A percentile compares a stretch with the other conserved stretches of the same genome.
These are phyloP conservation scores for Gulo gulo DNA, from an alignment of 2,113 vertebrate species.

Conservation along the genomic window DNA sequence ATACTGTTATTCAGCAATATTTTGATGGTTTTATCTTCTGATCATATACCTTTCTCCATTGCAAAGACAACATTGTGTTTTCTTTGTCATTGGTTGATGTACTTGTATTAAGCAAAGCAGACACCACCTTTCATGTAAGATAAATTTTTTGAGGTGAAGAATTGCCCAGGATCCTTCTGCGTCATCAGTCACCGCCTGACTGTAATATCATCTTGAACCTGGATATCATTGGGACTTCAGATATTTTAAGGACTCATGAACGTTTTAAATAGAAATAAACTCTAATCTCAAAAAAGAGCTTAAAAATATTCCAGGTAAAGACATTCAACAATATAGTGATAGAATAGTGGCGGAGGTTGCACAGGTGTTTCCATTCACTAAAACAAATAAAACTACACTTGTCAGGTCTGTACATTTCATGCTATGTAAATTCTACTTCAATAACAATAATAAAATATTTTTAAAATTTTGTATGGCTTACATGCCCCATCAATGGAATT, in stretches of 20 bases:
- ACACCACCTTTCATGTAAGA: not conserved
- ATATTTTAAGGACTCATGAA: not conserved
- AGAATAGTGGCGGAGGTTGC: not conserved
- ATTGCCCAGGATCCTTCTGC: not conserved
- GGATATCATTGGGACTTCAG: not conserved
- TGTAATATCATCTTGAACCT: not conserved
- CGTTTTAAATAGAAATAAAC: not conserved
- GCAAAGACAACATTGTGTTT: not conserved
- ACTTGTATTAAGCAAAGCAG: not conserved
- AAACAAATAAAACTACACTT: not conserved
- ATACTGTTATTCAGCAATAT: not conserved
- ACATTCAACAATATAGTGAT: not conserved
- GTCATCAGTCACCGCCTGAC: not conserved
- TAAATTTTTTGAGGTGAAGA: not conserved
- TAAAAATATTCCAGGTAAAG: not conserved
- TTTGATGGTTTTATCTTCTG: not conserved
- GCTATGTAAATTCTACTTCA: not conserved
- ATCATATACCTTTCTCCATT: not conserved
- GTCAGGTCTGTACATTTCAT: not conserved
- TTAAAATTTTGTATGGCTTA: not conserved
- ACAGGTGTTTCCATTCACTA: not conserved
- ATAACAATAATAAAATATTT: not conserved
- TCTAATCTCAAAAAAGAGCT: not conserved
- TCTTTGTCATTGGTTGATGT: not conserved
- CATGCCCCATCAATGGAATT: slow-evolving; percentile 46